Evolutionary conservation across 2,888 invertebrate species (phyloP).

Genomic region (Magallana nippona): DNA sequence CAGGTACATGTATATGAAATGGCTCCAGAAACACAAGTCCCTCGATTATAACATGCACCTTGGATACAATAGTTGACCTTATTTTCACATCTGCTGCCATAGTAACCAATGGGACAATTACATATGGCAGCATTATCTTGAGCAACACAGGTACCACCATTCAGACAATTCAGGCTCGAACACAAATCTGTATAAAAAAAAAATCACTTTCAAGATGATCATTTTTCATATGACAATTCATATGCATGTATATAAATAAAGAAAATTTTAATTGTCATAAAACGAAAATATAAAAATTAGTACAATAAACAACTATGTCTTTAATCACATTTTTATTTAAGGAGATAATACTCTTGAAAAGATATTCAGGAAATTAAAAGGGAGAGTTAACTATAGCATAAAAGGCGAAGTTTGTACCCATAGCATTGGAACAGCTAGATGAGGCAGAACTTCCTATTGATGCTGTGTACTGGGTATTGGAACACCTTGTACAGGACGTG

Average conservation of each 20-base stretch:
- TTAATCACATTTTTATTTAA: too few relatives aligned
- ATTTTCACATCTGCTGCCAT: constrained; percentile 58
- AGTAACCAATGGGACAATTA: constrained; percentile 58
- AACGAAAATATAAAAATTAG: too few relatives aligned
- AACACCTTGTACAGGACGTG: constrained; percentile 57
- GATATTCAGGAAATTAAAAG: too few relatives aligned
- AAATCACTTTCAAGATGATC: too few relatives aligned
- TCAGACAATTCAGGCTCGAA: constrained; percentile 52
- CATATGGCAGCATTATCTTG: constrained; percentile 51
- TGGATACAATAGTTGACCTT: constrained; percentile 61
- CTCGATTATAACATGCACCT: constrained; percentile 68
- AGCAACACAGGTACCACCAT: constrained; percentile 56
- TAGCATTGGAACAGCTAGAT: constrained; percentile 24
- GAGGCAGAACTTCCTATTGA: constrained; percentile 18
- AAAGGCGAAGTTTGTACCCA: not conserved
- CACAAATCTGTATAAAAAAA: constrained; percentile 19
- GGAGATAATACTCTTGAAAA: not conserved
- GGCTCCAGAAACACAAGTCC: constrained; percentile 53
- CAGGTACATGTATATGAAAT: constrained; percentile 63
- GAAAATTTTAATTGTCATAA: too few relatives aligned
- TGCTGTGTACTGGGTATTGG: constrained; percentile 46
- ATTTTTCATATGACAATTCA: too few relatives aligned
- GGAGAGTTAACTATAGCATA: not conserved
- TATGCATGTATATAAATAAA: too few relatives aligned
- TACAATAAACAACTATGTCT: too few relatives aligned